A percentile compares a stretch with the other conserved stretches of the same genome.
Conservation (phyloP, 2,797 vertebrate species). For the Phyllotis vaccarum region DNA sequence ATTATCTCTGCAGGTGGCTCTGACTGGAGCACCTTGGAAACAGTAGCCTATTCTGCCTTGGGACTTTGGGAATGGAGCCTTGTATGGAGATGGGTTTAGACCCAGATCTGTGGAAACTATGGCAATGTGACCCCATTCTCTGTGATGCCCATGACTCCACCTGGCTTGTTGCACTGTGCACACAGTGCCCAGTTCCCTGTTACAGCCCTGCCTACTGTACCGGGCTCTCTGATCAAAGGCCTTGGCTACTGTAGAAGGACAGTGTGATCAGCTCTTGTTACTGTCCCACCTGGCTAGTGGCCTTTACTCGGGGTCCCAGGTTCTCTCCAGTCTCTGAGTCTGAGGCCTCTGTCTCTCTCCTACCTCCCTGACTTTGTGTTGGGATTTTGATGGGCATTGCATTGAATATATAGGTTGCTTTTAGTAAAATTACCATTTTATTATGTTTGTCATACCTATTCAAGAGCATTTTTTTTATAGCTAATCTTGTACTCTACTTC, state of each 20-base stretch:
- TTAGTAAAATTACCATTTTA: no score
- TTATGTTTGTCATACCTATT: no score
- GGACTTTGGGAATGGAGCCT: background rate
- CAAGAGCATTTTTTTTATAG: no score
- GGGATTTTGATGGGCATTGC: no score
- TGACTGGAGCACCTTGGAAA: background rate
- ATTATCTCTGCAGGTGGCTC: background rate
- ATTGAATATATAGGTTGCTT: no score
- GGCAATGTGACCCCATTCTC: background rate
- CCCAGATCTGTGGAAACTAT: background rate
- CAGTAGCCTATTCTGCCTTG: background rate
- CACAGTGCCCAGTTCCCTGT: background rate
- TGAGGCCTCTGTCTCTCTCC: no score
- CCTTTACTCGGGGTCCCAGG: background rate
- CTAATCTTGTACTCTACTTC: no score
- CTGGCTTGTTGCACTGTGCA: no score
- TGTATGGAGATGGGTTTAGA: background rate
- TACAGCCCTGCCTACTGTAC: background rate
- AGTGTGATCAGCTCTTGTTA: rapidly evolving
- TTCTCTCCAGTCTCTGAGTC: background rate
- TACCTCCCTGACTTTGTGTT: background rate
- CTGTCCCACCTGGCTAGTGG: rapidly evolving
- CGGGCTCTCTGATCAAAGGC: background rate
- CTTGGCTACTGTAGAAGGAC: background rate
- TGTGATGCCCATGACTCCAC: background rate